Base-by-base conservation (phyloP, 2,888 invertebrate genomes). In the Eupithecia dodoneata region DNA sequence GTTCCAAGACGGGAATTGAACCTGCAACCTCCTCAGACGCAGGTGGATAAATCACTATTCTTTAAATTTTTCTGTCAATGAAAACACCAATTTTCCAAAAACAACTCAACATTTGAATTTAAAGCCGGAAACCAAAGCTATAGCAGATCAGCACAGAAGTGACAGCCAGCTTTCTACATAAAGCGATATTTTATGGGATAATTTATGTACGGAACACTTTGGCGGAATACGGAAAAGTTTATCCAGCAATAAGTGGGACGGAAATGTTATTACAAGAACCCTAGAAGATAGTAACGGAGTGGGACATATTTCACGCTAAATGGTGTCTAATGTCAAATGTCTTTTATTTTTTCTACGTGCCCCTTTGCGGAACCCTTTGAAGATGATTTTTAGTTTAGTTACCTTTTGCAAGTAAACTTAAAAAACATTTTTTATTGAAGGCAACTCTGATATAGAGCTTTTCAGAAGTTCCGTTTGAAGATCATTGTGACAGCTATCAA, bases 171-270 rank as follows among this genome's bases (percentile, higher is more conserved):
- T 72, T 77, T 65, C 72, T 66, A 30, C 44, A 44, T 72, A 49
- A 74, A 67, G 45, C 5, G 4, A 7, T 59, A 72, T 77, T 74
- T 85, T 85, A 85, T 83, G 81, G 81, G 83, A 84, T 85, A 85
- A 88, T 87, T 87, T 87, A 87, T 86, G 82, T 79, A 81, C 79
- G 76, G 76, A 79, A 78, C 79, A 80, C 82, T 83, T 83, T 81
- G 71, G 76, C 77, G 80, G 84, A 86, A 82, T 85, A 82, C 83
- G 82, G 81, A 83, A 84, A 84, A 85, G 85, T 85, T 82, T 82
- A 86, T 83, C 82, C 82, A 80, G 81, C 82, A 81, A 78, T 79
- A 83, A 80, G 81, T 82, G 74, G 72, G 73, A 80, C 79, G 77
- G 71, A 75, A 73, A 78, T 76, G 72, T 78, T 74, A 65, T 75